Conservation (phyloP, 2,888 invertebrate genomes). For the Meghimatium bilineatum region DNA sequence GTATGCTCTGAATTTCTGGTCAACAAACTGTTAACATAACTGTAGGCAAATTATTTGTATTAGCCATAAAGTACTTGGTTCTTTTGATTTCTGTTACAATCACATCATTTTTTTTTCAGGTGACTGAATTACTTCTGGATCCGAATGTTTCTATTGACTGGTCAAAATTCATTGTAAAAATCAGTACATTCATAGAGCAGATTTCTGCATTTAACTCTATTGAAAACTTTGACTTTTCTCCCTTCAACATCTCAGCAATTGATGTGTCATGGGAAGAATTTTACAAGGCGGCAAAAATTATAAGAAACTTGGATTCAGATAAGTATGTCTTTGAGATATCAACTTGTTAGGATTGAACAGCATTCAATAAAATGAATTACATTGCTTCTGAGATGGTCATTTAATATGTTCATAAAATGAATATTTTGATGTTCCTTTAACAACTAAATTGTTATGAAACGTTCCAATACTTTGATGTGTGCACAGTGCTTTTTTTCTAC, state of each 20-base stretch:
- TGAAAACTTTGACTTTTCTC: conserved; percentile 41
- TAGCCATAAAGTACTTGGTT: background rate
- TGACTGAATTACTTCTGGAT: background rate
- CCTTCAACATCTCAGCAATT: conserved; percentile 56
- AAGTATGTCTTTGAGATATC: conserved; percentile 39
- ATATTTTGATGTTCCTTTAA: too few species aligned
- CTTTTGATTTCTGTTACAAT: background rate
- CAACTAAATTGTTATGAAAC: too few species aligned
- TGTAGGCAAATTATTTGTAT: background rate
- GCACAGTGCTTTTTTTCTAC: too few species aligned
- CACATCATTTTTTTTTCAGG: background rate
- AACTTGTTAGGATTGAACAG: too few species aligned
- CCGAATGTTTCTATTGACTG: conserved; percentile 13
- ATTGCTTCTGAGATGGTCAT: too few species aligned
- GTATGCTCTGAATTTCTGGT: too few species aligned
- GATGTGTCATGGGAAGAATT: conserved; percentile 61
- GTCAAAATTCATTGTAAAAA: background rate
- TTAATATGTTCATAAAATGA: too few species aligned
- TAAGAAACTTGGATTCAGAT: conserved; percentile 41
- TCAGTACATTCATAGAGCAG: background rate
- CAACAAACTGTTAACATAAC: background rate
- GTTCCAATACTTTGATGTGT: too few species aligned
- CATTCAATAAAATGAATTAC: too few species aligned
- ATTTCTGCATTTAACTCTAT: background rate
- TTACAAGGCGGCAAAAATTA: conserved; percentile 42